phyloP scores from a whole-genome alignment of 2,888 invertebrate genomes.

The Notodonta dromedarius region DNA sequence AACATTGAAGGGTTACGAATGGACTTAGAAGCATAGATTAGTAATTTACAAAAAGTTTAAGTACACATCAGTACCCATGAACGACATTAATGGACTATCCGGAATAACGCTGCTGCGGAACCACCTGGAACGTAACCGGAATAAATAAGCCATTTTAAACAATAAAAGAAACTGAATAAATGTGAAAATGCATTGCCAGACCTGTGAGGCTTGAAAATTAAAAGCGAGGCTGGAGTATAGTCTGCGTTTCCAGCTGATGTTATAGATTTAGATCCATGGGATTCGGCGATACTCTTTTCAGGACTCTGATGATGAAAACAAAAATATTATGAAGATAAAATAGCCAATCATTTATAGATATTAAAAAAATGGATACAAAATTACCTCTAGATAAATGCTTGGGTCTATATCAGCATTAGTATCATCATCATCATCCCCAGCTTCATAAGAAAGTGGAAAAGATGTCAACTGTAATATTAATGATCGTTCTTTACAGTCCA shows the following conservation, averaged over 20 bases:
- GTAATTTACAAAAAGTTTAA: not conserved
- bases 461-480: conserved; percentile 37
- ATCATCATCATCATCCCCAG: conserved; percentile 62
- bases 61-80: conserved; percentile 58
- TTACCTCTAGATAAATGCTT: conserved; percentile 53
- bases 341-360: not conserved
- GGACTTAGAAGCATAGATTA: too few relatives aligned
- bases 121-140: conserved; percentile 60
- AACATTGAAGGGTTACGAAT: too few relatives aligned
- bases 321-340: not conserved
- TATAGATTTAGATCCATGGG: conserved; percentile 71
- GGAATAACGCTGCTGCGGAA: conserved; percentile 75
- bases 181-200: conserved; percentile 20
- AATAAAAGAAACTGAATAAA: not conserved
- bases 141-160: not conserved
- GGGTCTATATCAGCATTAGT: conserved; percentile 36
- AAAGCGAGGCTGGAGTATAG: conserved; percentile 54
- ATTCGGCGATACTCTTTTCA: conserved; percentile 67
- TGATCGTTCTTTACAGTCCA: not conserved
- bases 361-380: not conserved
- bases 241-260: conserved; percentile 61
- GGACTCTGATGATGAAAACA: conserved; percentile 56
- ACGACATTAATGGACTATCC: conserved; percentile 65
- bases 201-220: conserved; percentile 69
- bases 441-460: conserved; percentile 61